Conservation (phyloP, 1,140 invertebrate genomes). For the Phortica variegata region DNA sequence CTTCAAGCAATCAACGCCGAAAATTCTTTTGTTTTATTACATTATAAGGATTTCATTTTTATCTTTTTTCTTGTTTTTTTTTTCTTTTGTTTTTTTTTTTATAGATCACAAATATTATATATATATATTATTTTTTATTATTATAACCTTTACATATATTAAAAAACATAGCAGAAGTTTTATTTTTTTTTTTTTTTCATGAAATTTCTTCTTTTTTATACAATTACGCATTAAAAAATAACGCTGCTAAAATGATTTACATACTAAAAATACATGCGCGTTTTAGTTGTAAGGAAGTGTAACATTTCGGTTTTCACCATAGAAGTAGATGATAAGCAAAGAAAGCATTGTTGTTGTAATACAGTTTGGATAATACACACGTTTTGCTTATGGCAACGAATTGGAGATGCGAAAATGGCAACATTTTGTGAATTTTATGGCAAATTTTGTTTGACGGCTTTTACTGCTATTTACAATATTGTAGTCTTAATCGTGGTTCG, state of each 20-base stretch:
- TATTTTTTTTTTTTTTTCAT: slow-evolving; percentile 1
- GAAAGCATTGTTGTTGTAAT: too few relatives aligned
- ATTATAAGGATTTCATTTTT: slow-evolving; percentile 23
- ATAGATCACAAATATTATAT: slow-evolving; percentile 53
- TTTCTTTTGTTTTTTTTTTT: slow-evolving; percentile 45
- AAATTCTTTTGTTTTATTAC: slow-evolving; percentile 25
- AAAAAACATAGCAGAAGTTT: neutral
- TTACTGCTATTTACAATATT: too few relatives aligned
- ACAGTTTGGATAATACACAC: too few relatives aligned
- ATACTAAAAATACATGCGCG: neutral
- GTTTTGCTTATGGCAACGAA: too few relatives aligned
- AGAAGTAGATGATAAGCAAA: too few relatives aligned
- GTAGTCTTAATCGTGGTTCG: too few relatives aligned
- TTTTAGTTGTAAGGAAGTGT: neutral
- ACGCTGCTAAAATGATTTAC: slow-evolving; percentile 7
- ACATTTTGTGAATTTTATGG: too few relatives aligned
- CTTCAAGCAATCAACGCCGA: slow-evolving; percentile 43
- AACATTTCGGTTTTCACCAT: too few relatives aligned
- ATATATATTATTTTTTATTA: slow-evolving; percentile 45
- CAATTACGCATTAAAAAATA: slow-evolving; percentile 7
- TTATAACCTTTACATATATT: slow-evolving; percentile 6
- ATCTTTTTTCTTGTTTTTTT: slow-evolving; percentile 32
- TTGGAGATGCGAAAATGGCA: too few relatives aligned
- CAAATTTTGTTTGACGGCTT: too few relatives aligned
- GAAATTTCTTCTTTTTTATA: slow-evolving; percentile 16